Percentiles rank a stretch among this genome's conserved stretches.
Evolutionary conservation across 2,888 invertebrate genomes (phyloP).

Genomic region (Scaptomyza parva): DNA sequence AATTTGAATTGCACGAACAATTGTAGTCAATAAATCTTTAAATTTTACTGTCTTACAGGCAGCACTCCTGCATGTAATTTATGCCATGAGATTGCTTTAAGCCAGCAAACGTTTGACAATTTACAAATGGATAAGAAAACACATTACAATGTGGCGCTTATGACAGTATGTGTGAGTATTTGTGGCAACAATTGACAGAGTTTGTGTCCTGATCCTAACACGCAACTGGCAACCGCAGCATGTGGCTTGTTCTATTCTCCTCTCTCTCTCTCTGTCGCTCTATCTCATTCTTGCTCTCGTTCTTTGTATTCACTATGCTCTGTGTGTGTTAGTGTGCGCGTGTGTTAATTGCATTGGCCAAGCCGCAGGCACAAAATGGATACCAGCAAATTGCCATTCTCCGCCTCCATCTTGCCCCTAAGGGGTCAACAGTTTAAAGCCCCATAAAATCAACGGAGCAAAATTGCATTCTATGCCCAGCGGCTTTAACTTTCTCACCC

Average conservation of each 20-base stretch:
- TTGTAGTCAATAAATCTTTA: neutral
- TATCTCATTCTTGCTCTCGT: neutral
- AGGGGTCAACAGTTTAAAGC: conserved; percentile 56
- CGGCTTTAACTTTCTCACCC: conserved; percentile 15
- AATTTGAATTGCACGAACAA: conserved; percentile 1
- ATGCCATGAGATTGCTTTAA: conserved; percentile 17
- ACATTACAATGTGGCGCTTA: neutral
- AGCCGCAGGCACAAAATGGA: conserved; percentile 7
- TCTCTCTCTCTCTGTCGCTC: neutral
- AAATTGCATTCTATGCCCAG: conserved; percentile 36
- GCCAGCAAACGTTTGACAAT: neutral
- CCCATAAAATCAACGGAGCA: conserved; percentile 44
- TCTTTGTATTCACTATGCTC: neutral
- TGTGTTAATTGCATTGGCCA: conserved; percentile 63
- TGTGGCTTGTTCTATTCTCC: conserved; percentile 27
- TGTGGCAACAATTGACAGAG: conserved; percentile 1
- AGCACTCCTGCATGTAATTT: conserved; percentile 22
- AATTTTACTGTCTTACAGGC: neutral
- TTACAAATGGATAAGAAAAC: conserved; percentile 25
- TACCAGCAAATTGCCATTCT: conserved; percentile 5
- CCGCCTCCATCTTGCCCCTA: no score
- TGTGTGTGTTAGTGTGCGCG: conserved; percentile 5
- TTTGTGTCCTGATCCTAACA: neutral
- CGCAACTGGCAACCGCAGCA: conserved; percentile 36
- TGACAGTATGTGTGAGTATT: neutral